Evolutionary conservation across 2,113 vertebrate genomes (phyloP), one percentile per base, ranked within the genome.

Genomic region (Proterorhinus semilunaris): DNA sequence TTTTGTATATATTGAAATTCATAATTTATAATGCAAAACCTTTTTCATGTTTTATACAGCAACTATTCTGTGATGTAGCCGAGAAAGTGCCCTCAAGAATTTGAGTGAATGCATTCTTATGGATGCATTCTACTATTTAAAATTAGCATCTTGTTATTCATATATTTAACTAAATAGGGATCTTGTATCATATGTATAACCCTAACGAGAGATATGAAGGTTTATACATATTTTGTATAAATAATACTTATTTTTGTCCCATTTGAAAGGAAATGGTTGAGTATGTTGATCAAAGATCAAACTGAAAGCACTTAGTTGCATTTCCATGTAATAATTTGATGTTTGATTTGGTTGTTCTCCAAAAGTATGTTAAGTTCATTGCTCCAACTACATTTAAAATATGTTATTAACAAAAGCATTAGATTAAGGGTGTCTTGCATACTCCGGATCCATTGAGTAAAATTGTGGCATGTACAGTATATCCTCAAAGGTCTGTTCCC

Each of bases 1-100:
- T 84, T 87, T 82, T 91, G 91, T 91, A 91, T 66, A 91, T 88
- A 89, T 80, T 80, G 65, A 91, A 90, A 90, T 87, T 82, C 85
- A 87, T 91, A 89, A 91, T 91, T 92, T 91, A 92, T 91, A 78
- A 88, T 81, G 88, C 68, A 90, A 88, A 61, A 91, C 87, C 85
- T 90, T 90, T 92, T 84, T 80, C 89, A 90, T 84, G 78, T 90
- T 92, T 90, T 89, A 86, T 91, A 91, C 85, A 76, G 79, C 81
- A 87, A 87, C 84, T 83, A 68, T 81, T 83, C 68, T 80, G 81
- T 83, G 71, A 87, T 52, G 79, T 87, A 87, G 86, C 74, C 80
- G 85, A 90, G 88, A 75, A 87, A 87, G 83, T 86, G 86, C 86
- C 90, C 87, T 89, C 88, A 78, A 89, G 69, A 79, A 83, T 87